Evolutionary conservation across 2,797 vertebrate genomes (phyloP), one percentile per base, ranked within the genome.

Genomic region (Mallotus villosus): DNA sequence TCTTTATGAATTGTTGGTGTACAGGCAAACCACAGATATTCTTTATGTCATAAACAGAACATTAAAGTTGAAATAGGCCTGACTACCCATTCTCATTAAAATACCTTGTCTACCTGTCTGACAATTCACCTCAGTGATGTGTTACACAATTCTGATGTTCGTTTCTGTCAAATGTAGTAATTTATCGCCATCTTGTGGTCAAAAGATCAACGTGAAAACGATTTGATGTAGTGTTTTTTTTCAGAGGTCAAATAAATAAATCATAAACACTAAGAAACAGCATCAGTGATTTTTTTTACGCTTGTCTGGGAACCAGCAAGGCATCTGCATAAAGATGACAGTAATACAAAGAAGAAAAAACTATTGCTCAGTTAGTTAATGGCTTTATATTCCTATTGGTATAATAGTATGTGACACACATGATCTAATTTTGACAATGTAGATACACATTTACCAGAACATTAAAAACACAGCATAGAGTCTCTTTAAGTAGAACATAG

Each of bases 331-430:
- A 29, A 29, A 32, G 17, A n/a, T 46, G 12, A 46, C 41, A 9
- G 3, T 25, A 25, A 37, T 55, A 19, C 4, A 60, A 61, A 67
- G 79, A 78, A 29, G 53, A 82, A 61, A 81, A 73, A 77, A 46
- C 51, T 75, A 25, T 76, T 70, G 67, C 63, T 72, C 32, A 41
- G 76, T 86, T 65, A 79, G 73, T 72, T 81, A 80, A 92, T 92
- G 89, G 89, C 90, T 92, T 91, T 89, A 87, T 89, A 87, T 89
- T 90, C 88, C 89, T 55, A 46, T 83, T 46, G 32, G 16, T 80
- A 83, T 57, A n/a, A 79, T 65, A 80, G 57, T 61, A 75, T 16
- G 67, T 78, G 70, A 80, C 53, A 87, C 67, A 73, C 60, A 68
- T 67, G 63, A 17, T 37, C 68, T 1, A 6, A 59, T 63, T 68